Base-by-base conservation (phyloP, 2,113 vertebrate species). In the Eubucco bourcierii region DNA sequence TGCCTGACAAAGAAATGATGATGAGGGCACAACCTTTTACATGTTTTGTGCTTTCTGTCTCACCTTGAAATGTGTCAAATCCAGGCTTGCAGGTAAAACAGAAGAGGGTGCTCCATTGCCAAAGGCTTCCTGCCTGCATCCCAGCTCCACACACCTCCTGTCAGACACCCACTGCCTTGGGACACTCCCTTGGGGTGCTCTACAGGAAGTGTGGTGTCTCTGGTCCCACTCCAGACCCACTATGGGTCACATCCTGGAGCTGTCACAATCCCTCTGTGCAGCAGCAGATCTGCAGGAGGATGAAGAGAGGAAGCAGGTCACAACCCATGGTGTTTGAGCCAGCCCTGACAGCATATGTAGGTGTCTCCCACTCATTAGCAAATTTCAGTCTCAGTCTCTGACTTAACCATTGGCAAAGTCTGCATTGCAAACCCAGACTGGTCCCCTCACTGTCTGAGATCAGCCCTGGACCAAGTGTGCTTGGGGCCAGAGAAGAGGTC, bases 261-360 rank as follows among this genome's bases (percentile, higher is more conserved):
- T 3, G 7, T 53, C n/a, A 18, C 2, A 0, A 21, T 29, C 15
- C 29, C 17, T 21, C 6, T 0, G 0, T n/a, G 13, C 29, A 41
- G 55, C 29, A 41, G 55, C 27, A 81, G 41, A 28, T n/a, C 28
- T n/a, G 12, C 37, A 73, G 58, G 19, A 77, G 31, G 10, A 3
- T 27, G n/a, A 70, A 33, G 15, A 55, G 27, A 50, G 15, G 37
- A 15, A 84, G 15, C 18, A 78, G 17, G 20, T 65, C 1, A 1
- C 29, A 18, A 67, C 3, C n/a, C 7, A 0, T 29, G 39, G 46
- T 74, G 7, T 41, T 25, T 23, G 20, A 71, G 60, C 16, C 46
- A 55, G 7, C 27, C 17, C 25, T 37, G 28, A 20, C 39, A 33
- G 6, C 7, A 12, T 0, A 1, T 19, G 9, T 19, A 18, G 2